phyloP scores from a whole-genome alignment of 1,140 invertebrate genomes.

The Metopolophium dirhodum region DNA sequence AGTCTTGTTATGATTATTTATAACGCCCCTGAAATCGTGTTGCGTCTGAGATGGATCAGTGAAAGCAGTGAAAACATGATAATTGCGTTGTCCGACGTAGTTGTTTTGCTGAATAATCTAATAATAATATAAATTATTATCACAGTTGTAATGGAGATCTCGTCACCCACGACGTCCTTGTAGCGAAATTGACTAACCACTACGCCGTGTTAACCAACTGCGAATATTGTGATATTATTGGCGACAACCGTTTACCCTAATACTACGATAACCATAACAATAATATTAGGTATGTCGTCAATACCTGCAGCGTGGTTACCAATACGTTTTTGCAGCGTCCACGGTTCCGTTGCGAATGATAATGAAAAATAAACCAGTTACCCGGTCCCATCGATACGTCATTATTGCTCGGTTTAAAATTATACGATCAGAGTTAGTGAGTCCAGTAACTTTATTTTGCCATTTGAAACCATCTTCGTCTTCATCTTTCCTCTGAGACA shows the following conservation, averaged over 20 bases:
- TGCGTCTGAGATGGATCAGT: not conserved
- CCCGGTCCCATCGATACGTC: no score
- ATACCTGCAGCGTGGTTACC: not conserved
- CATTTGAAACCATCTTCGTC: no score
- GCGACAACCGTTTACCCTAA: not conserved
- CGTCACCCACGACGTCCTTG: not conserved
- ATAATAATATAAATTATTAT: not conserved
- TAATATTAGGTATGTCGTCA: not conserved
- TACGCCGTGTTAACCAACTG: not conserved
- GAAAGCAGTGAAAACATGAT: not conserved
- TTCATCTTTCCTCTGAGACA: no score
- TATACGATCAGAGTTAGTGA: no score
- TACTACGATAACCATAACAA: no score
- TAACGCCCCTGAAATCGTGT: not conserved
- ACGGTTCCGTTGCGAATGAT: no score
- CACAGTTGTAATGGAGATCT: not conserved
- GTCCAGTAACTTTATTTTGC: no score
- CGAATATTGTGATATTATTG: not conserved
- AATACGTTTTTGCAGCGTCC: not conserved
- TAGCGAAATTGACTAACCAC: not conserved
- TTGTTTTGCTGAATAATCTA: not conserved
- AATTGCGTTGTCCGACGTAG: not conserved
- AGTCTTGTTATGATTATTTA: not conserved
- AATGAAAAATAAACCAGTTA: no score
- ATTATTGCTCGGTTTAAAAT: no score